Evolutionary conservation across 2,888 invertebrate species (phyloP).

Genomic region (Drosophila pseudotalamancana): DNA sequence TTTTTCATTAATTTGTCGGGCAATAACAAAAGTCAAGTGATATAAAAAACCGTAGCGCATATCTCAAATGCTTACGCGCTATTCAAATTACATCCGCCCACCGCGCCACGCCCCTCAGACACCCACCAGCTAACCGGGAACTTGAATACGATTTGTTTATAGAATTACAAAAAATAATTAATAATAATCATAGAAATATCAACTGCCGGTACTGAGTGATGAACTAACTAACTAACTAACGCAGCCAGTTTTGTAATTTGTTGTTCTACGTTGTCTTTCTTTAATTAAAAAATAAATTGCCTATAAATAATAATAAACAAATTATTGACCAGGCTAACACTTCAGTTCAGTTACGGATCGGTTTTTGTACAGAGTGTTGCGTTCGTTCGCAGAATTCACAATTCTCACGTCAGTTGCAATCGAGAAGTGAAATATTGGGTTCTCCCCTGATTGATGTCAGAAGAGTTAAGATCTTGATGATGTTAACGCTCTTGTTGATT

Average conservation of each 20-base stretch:
- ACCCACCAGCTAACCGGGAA: conserved; percentile 6
- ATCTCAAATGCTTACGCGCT: conserved; percentile 70
- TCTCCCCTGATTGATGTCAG: conserved; percentile 44
- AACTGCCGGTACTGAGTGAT: conserved; percentile 58
- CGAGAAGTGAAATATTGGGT: conserved; percentile 31
- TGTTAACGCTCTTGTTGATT: conserved; percentile 28
- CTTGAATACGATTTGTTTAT: conserved; percentile 67
- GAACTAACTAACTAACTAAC: conserved; percentile 57
- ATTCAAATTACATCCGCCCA: conserved; percentile 33
- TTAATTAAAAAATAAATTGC: conserved; percentile 61
- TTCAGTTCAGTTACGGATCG: conserved; percentile 6
- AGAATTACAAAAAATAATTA: conserved; percentile 48
- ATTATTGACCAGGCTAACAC: conserved; percentile 35
- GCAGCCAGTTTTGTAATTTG: conserved; percentile 31
- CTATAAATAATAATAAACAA: conserved; percentile 63
- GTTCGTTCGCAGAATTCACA: conserved; percentile 25
- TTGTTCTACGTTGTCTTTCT: conserved; percentile 23
- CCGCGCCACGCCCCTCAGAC: not conserved
- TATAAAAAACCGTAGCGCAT: conserved; percentile 68
- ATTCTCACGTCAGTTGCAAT: conserved; percentile 35
- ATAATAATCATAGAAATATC: conserved; percentile 40
- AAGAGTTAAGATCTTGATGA: conserved; percentile 37
- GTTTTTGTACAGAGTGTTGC: not conserved
- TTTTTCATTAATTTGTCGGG: conserved; percentile 69
- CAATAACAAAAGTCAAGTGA: conserved; percentile 61